These are phyloP conservation scores for Enteromius paludinosus DNA, from an alignment of 2,797 vertebrate species.

Conservation along the genomic window DNA sequence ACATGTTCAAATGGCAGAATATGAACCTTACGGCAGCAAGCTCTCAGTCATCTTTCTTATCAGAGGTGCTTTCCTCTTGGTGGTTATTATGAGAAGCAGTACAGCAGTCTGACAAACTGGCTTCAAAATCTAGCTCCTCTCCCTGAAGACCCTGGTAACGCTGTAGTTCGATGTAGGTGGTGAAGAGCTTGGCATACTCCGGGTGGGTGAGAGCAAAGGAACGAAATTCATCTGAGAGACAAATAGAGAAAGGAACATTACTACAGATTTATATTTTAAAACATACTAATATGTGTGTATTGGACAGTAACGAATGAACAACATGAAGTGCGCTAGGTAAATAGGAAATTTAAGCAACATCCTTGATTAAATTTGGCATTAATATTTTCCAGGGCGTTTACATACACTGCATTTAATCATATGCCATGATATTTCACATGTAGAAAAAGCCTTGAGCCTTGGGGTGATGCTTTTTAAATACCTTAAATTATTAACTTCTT, in stretches of 20 bases:
- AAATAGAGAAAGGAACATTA: background rate
- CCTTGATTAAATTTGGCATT: background rate
- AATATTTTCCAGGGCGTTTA: background rate
- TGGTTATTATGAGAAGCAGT: conserved; percentile 62
- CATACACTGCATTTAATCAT: background rate
- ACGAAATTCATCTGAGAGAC: conserved; percentile 86
- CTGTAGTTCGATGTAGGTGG: conserved; percentile 95
- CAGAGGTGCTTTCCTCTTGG: conserved; percentile 81
- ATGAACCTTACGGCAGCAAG: background rate
- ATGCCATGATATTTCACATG: background rate
- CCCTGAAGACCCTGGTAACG: conserved; percentile 84
- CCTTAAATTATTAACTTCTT: background rate
- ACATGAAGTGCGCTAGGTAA: background rate
- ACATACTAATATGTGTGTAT: too few relatives aligned
- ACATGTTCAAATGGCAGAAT: conserved; percentile 5
- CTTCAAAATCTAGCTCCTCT: conserved; percentile 55
- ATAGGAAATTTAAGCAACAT: background rate
- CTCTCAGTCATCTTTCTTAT: conserved; percentile 93
- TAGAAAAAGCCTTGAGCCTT: background rate
- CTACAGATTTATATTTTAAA: background rate
- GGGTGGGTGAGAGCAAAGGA: conserved; percentile 88
- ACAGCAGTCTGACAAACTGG: conserved; percentile 61
- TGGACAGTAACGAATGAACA: background rate
- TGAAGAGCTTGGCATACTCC: conserved; percentile 94
- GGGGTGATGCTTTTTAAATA: background rate